Percentiles rank a stretch among this genome's conserved stretches.
Conservation (phyloP, 2,888 invertebrate species). For the Spodoptera exigua region DNA sequence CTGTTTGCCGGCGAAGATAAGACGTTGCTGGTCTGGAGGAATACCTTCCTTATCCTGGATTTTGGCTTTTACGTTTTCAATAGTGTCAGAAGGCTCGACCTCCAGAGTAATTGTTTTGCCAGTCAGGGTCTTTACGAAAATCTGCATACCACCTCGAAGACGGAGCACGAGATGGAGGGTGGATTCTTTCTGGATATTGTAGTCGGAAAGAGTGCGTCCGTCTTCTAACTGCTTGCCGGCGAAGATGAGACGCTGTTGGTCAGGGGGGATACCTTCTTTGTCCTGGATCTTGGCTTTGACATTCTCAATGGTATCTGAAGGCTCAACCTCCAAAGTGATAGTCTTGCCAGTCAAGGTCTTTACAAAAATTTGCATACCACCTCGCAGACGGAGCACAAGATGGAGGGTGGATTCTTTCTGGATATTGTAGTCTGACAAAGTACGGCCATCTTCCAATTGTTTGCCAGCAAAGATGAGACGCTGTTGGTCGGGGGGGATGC, state of each 20-base stretch:
- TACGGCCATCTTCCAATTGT: conserved; percentile 76
- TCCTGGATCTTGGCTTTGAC: conserved; percentile 79
- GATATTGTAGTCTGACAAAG: conserved; percentile 76
- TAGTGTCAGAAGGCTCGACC: conserved; percentile 75
- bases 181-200: conserved; percentile 81
- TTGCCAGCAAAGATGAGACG: conserved; percentile 77
- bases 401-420: conserved; percentile 77
- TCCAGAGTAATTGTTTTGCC: conserved; percentile 77
- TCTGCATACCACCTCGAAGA: conserved; percentile 79
- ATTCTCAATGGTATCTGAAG: conserved; percentile 78
- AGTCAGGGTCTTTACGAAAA: conserved; percentile 75
- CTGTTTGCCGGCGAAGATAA: conserved; percentile 78
- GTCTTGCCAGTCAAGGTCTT: conserved; percentile 77
- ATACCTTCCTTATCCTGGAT: conserved; percentile 80
- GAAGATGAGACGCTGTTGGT: conserved; percentile 76
- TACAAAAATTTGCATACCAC: conserved; percentile 81
- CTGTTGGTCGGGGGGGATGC: conserved; percentile 80
- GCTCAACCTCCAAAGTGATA: conserved; percentile 74
- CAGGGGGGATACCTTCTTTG: conserved; percentile 78
- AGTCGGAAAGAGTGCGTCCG: conserved; percentile 79
- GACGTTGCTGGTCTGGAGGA: conserved; percentile 76
- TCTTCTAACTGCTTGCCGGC: conserved; percentile 80
- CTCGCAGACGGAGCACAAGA: conserved; percentile 73
- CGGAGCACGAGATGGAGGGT: conserved; percentile 78
- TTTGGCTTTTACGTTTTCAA: conserved; percentile 78